phyloP scores from a whole-genome alignment of 2,888 invertebrate genomes.

The Entomobrya multifasciata region DNA sequence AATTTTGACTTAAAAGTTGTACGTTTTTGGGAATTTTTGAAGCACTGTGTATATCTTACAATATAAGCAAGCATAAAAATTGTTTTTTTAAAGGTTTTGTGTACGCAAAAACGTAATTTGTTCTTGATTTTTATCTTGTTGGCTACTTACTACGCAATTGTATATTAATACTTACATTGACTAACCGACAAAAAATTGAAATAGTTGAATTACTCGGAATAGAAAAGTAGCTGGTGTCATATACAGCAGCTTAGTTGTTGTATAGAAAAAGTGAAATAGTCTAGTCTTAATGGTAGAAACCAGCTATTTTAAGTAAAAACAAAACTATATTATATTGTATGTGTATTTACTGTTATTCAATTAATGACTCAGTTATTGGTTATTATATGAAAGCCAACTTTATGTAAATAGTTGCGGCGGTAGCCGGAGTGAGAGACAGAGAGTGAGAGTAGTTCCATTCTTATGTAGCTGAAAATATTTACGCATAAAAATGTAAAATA shows the following conservation, averaged over 20 bases:
- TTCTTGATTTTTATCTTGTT: no score
- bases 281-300: no score
- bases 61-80: no score
- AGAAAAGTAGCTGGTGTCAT: background rate
- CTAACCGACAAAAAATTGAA: background rate
- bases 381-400: conserved; percentile 59
- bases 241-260: background rate
- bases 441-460: conserved; percentile 76
- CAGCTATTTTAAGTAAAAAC: conserved; percentile 15
- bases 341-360: no score
- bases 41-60: no score
- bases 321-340: conserved; percentile 5
- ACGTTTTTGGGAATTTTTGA: no score
- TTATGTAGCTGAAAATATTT: conserved; percentile 65
- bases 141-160: no score
- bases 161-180: background rate
- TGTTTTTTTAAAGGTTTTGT: no score
- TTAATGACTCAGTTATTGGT: conserved; percentile 41
- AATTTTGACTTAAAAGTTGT: no score
- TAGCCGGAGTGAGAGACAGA: conserved; percentile 76
- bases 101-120: no score
- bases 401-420: conserved; percentile 69
- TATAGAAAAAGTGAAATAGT: background rate
- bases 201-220: background rate
- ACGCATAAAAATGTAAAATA: conserved; percentile 23